Base-by-base conservation (phyloP, 2,113 vertebrate species). In the Rallus limicola region DNA sequence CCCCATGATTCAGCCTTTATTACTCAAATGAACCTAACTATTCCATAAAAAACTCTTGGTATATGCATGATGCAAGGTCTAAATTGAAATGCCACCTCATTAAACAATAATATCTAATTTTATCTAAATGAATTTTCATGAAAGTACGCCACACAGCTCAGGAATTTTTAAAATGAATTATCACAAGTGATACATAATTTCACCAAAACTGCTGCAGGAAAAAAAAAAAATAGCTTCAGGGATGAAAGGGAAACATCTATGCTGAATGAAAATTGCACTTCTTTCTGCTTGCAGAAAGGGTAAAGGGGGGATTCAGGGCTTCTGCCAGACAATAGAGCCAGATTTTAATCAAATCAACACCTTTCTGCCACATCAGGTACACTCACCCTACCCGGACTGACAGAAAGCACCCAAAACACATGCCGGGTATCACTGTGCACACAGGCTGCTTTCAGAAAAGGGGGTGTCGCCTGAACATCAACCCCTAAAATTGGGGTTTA, bases 21-120 rank as follows among this genome's bases (percentile, higher is more conserved):
- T 99, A 99, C 98, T 98, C 98, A 98, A 99, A 99, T 99, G 99
- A 99, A 99, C 99, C 99, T 98, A 99, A 99, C 98, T 98, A 99
- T 99, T 98, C 98, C 98, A 99, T 99, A 99, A 99, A 99, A 98
- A 99, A 99, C 97, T 98, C 98, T 92, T 94, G 98, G 98, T 98
- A 97, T 98, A 98, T 97, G 98, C 98, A 98, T 98, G 98, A 98
- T 97, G 98, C 98, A 97, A 98, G 98, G 97, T 97, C 98, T 98
- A 98, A 98, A 98, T 98, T 98, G 98, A 98, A 98, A 98, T 98
- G 98, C 98, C 98, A 98, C 98, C 98, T 98, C 98, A 98, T 98
- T 98, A 98, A 98, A 98, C 98, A 98, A 98, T 98, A 98, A 98
- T 98, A 98, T 98, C 98, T 98, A 98, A 98, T 98, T 98, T 98